Conservation (phyloP, 2,113 vertebrate genomes). For the Trachemys scripta region DNA sequence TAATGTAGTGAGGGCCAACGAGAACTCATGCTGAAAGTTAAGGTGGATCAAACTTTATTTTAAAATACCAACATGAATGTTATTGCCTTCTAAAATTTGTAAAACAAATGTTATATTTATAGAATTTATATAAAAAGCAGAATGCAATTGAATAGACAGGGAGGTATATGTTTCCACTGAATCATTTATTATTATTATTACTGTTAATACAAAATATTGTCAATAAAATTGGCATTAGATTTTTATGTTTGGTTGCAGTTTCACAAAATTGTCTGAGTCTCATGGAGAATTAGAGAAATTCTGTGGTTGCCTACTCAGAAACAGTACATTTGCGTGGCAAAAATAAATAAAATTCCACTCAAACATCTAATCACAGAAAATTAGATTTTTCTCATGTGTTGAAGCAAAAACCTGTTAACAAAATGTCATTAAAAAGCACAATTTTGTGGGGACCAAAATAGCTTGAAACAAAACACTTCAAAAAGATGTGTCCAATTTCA, state of each 20-base stretch:
- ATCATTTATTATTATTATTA: not conserved
- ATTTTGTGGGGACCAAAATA: not conserved
- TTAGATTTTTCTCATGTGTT: not conserved
- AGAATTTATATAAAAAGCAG: constrained; percentile 6
- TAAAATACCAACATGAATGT: not conserved
- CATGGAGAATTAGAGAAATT: not conserved
- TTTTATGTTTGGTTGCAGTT: not conserved
- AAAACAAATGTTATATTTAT: not conserved
- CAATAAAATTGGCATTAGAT: not conserved
- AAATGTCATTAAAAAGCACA: not conserved
- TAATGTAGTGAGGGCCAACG: constrained; percentile 21
- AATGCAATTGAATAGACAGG: constrained; percentile 11
- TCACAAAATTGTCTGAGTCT: not conserved
- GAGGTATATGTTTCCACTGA: not conserved
- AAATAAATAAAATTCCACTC: not conserved
- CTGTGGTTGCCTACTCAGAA: not conserved
- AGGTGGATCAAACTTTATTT: constrained; percentile 19
- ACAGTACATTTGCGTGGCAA: not conserved
- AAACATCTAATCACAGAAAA: not conserved
- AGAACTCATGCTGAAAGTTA: constrained; percentile 43
- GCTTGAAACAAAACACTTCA: not conserved
- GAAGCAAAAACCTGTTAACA: not conserved
- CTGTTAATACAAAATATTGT: not conserved
- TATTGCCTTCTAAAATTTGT: not conserved
- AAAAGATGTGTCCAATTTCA: not conserved